phyloP scores from a whole-genome alignment of 1,140 invertebrate species.

The Bacillus rossius region DNA sequence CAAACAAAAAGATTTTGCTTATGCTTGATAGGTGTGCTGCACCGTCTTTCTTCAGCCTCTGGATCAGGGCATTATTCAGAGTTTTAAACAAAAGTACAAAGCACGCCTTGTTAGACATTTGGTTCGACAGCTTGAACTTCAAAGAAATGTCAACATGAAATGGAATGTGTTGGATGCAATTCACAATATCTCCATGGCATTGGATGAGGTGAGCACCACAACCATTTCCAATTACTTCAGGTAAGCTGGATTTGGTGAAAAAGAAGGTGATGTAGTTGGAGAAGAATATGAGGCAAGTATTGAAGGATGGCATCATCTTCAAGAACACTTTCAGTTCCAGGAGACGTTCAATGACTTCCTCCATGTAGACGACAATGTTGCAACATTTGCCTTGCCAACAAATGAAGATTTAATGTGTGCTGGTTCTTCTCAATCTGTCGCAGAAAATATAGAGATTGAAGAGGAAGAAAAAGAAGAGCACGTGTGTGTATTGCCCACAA shows the following conservation, averaged over 20 bases:
- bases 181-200: conserved; percentile 25
- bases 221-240: conserved; percentile 26
- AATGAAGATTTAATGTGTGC: too few species aligned
- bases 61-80: conserved; percentile 7
- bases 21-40: conserved; percentile 25
- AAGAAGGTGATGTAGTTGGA: conserved; percentile 16
- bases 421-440: too few species aligned
- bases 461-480: too few species aligned
- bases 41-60: conserved; percentile 9
- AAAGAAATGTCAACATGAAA: background rate
- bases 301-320: conserved; percentile 22
- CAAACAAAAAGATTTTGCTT: conserved; percentile 19
- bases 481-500: too few species aligned
- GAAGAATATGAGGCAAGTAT: conserved; percentile 22
- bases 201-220: conserved; percentile 17
- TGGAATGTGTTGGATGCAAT: conserved; percentile 24
- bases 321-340: background rate
- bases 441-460: too few species aligned
- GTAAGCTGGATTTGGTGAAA: conserved; percentile 16
- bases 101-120: background rate
- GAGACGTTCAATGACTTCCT: conserved; percentile 16
- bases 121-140: conserved; percentile 26
- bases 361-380: conserved; percentile 16
- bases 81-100: background rate
- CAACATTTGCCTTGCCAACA: background rate